Conservation (phyloP, 2,113 vertebrate species). For the Stigmatopora argus region DNA sequence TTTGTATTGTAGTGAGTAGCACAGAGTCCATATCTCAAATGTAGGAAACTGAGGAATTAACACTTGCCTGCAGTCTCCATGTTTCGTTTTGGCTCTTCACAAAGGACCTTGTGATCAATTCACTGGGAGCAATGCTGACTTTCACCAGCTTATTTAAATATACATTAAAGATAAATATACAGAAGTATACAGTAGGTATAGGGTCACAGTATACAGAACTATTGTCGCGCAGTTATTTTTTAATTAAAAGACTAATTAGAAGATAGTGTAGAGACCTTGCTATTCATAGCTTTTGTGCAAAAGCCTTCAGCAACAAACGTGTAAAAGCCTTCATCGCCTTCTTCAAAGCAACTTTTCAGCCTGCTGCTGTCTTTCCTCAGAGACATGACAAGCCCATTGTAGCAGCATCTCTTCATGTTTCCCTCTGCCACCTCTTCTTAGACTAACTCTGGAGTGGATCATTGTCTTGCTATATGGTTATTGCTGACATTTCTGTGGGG, state of each 20-base stretch:
- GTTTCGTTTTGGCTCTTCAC: neutral
- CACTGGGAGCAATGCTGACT: neutral
- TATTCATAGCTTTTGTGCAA: constrained; percentile 1
- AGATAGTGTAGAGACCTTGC: neutral
- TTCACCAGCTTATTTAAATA: neutral
- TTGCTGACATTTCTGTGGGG: constrained; percentile 1
- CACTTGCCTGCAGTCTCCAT: neutral
- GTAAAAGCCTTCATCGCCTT: constrained; percentile 22
- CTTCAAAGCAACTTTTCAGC: constrained; percentile 32
- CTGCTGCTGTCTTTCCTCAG: constrained; percentile 20
- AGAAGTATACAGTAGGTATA: neutral
- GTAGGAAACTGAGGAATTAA: neutral
- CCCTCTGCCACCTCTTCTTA: constrained; percentile 16
- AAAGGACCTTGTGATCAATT: neutral
- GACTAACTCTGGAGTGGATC: constrained; percentile 41
- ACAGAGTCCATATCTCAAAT: neutral
- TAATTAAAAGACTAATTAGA: constrained; percentile 1
- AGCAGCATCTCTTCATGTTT: constrained; percentile 18
- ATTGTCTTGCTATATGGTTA: constrained; percentile 36
- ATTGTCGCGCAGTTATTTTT: neutral
- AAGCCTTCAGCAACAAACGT: constrained; percentile 7
- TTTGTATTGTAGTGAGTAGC: neutral
- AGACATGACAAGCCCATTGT: constrained; percentile 33
- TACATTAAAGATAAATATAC: neutral
- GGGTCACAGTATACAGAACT: neutral